Evolutionary conservation across 2,888 invertebrate species (phyloP), one percentile per base, ranked within the genome.

Genomic region (Emmelina monodactyla): DNA sequence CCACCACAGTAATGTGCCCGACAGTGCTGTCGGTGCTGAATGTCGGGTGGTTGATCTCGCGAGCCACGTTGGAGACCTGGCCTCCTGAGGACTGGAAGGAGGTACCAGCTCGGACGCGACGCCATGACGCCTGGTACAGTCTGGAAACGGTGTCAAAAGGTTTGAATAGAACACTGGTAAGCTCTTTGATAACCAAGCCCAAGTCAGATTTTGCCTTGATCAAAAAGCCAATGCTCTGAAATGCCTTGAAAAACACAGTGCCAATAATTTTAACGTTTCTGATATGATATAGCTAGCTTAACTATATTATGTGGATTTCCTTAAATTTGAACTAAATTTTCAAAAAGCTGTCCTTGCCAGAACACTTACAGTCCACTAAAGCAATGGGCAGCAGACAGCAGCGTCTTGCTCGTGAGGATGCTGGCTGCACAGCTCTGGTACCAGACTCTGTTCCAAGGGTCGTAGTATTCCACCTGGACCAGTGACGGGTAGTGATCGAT

Each of bases 311-410:
- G n/a, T n/a, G n/a, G n/a, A n/a, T n/a, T n/a, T n/a, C n/a, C n/a
- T n/a, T n/a, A n/a, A n/a, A n/a, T n/a, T n/a, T n/a, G n/a, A n/a
- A n/a, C n/a, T n/a, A n/a, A n/a, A n/a, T n/a, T 10, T 22, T 12
- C 2, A 11, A 31, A 30, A 15, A n/a, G n/a, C n/a, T n/a, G n/a
- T n/a, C n/a, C 15, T 32, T 12, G 33, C 14, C 14, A 19, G 16
- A 14, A 25, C 33, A 53, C 58, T 56, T 38, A 67, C 65, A 42
- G 4, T 36, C 60, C 62, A 6, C 28, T 37, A 14, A 54, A 57
- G 43, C 68, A 69, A 22, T 58, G 56, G 0, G 64, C 67, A n/a
- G 62, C 61, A 2, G 59, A 55, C 9, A 65, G n/a, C 0, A 62
- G 19, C 30, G 45, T 49, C 31, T 34, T 35, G 5, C 46, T 36